Evolutionary conservation across 2,113 vertebrate species (phyloP), one percentile per base, ranked within the genome.

Genomic region (Cephalophus harveyi): DNA sequence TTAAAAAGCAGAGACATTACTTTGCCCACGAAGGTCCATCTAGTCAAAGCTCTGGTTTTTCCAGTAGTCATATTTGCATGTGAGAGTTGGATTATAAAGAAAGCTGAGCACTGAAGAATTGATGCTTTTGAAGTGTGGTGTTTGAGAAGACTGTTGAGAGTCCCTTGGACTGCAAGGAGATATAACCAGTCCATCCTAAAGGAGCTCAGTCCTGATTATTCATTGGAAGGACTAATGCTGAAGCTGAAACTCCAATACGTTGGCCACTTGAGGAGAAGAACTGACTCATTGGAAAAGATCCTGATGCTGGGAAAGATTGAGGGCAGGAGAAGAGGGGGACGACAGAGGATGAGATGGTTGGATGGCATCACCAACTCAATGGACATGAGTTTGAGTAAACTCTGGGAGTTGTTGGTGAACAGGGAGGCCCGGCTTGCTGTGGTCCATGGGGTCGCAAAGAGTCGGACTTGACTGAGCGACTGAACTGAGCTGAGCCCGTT

Each of bases 381-480:
- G 19, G 64, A 36, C 64, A 36, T 36, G n/a, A 71, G 64, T 71
- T 21, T 71, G 64, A 23, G 64, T 71, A 36, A 71, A 21, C n/a
- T 71, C n/a, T 10, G 9, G 64, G 64, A 71, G 9, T 71, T 36
- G n/a, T 5, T 21, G 17, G 36, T 71, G 19, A 11, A 71, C 64
- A 12, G n/a, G 64, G 19, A 36, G 17, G 9, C 5, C 64, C 36
- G 19, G 64, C 19, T 0, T 71, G 64, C 64, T 71, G 64, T 21
- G 4, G 19, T 12, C 9, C n/a, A 71, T 36, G 64, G 19, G n/a
- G 64, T 71, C 4, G 0, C 64, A 71, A 23, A 71, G n/a, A 71
- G n/a, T 23, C 0, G 1, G 30, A 71, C 19, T 12, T 5, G 9
- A 36, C 64, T 71, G n/a, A 71, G 64, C 0, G n/a, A 36, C 2